Conservation (phyloP, 2,888 invertebrate species). For the Dynastes maya region DNA sequence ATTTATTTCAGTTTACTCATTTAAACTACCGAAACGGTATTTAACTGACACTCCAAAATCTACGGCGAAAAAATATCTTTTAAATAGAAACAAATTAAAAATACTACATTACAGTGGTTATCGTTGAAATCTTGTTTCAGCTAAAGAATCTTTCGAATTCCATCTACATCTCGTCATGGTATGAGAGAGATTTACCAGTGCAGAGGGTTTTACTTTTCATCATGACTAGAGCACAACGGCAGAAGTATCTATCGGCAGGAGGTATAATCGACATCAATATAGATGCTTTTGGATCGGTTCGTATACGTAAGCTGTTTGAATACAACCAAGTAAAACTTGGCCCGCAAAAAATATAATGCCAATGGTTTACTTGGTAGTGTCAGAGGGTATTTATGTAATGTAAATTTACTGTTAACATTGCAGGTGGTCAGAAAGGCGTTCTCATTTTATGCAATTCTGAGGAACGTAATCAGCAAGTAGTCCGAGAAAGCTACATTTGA, state of each 20-base stretch:
- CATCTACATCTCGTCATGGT: slow-evolving; percentile 47
- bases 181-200: slow-evolving; percentile 33
- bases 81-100: no score
- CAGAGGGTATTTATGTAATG: background rate
- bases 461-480: slow-evolving; percentile 30
- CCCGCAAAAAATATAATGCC: background rate
- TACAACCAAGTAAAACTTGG: no score
- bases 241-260: slow-evolving; percentile 28
- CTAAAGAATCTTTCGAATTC: slow-evolving; percentile 25
- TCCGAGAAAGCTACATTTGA: background rate
- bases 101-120: no score
- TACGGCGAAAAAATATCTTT: no score
- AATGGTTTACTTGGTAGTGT: background rate
- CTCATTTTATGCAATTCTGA: slow-evolving; percentile 43
- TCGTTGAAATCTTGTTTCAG: background rate
- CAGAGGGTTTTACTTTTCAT: slow-evolving; percentile 32
- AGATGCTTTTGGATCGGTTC: slow-evolving; percentile 36
- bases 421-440: slow-evolving; percentile 48
- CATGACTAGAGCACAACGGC: slow-evolving; percentile 35
- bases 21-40: no score
- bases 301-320: background rate
- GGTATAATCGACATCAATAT: slow-evolving; percentile 40
- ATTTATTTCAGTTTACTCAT: no score
- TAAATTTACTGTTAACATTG: background rate
- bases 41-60: no score